phyloP scores from a whole-genome alignment of 2,888 invertebrate genomes.

The Leptopilina drosophilae region DNA sequence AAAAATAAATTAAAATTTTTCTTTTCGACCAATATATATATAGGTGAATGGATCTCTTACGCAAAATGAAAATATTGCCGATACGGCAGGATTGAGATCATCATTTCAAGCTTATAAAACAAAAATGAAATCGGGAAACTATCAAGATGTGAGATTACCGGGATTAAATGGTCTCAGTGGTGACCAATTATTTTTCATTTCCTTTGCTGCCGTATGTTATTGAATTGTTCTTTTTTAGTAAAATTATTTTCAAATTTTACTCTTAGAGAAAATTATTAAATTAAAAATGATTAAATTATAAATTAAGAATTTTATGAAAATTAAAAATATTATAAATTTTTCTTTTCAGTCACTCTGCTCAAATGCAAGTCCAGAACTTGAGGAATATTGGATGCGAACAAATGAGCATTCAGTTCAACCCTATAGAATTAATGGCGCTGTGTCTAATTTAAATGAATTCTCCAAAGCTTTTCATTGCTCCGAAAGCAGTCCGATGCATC shows the following conservation, averaged over 20 bases:
- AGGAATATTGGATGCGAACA: slow-evolving; percentile 76
- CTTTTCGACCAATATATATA: slow-evolving; percentile 65
- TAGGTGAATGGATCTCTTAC: slow-evolving; percentile 84
- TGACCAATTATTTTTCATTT: slow-evolving; percentile 86
- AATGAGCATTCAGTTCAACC: slow-evolving; percentile 84
- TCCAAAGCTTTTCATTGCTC: slow-evolving; percentile 81
- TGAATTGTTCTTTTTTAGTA: too few relatives aligned
- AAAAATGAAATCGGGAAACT: slow-evolving; percentile 39
- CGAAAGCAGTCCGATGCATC: slow-evolving; percentile 81
- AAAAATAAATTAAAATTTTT: slow-evolving; percentile 65
- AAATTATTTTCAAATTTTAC: too few relatives aligned
- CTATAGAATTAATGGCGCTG: slow-evolving; percentile 81
- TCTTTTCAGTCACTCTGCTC: slow-evolving; percentile 85
- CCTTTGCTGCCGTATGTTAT: slow-evolving; percentile 82
- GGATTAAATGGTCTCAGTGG: slow-evolving; percentile 81
- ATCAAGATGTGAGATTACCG: slow-evolving; percentile 78
- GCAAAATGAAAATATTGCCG: slow-evolving; percentile 91
- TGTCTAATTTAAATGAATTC: slow-evolving; percentile 82
- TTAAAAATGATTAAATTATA: too few relatives aligned
- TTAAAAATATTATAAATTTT: background rate
- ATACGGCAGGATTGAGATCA: slow-evolving; percentile 89
- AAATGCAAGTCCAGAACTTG: slow-evolving; percentile 83
- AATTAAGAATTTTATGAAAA: background rate
- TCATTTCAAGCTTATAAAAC: slow-evolving; percentile 82
- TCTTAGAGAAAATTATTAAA: too few relatives aligned